Base-by-base conservation (phyloP, 2,113 vertebrate genomes). In the Myotis brandtii region DNA sequence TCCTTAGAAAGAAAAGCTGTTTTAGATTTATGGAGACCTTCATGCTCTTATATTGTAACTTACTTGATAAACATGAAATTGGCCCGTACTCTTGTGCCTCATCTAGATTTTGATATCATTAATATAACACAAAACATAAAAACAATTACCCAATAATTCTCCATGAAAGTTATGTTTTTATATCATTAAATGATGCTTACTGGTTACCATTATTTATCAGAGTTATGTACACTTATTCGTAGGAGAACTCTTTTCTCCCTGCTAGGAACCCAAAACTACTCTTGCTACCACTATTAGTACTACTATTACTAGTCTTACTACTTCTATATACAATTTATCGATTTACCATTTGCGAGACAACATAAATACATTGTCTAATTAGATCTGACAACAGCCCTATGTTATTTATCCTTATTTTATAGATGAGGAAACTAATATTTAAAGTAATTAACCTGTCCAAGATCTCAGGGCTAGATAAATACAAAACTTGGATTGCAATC, bases 361-460 rank as follows among this genome's bases (percentile, higher is more conserved):
- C 1, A 50, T 52, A 4, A 12, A 8, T 86, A 67, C 32, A 30
- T 66, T 73, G 73, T 81, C 16, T 84, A 34, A 2, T 83, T 52
- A 91, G 88, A 34, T 30, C 11, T 66, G 11, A 88, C 37, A 76
- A 30, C 1, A 46, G 18, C 10, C 8, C 14, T 73, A 18, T 77
- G 25, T 37, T 66, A 79, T 40, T 70, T 81, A 85, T 88, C 43
- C 18, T 66, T n/a, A 84, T 90, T 82, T 92, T 87, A 80, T 69
- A 89, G 21, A 64, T 77, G n/a, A 88, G 27, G 86, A 92, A 16
- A 75, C 0, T 46, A 56, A 76, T 79, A 73, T 52, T 79, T 86
- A 50, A 79, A 92, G 25, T n/a, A 62, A 50, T 48, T 67, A 79
- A 82, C 20, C 16, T 69, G 9, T 79, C 27, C 50, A 84, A 79